Percentiles rank a stretch among this genome's conserved stretches.
phyloP scores from a whole-genome alignment of 2,797 vertebrate species.

The Siniperca scherzeri region DNA sequence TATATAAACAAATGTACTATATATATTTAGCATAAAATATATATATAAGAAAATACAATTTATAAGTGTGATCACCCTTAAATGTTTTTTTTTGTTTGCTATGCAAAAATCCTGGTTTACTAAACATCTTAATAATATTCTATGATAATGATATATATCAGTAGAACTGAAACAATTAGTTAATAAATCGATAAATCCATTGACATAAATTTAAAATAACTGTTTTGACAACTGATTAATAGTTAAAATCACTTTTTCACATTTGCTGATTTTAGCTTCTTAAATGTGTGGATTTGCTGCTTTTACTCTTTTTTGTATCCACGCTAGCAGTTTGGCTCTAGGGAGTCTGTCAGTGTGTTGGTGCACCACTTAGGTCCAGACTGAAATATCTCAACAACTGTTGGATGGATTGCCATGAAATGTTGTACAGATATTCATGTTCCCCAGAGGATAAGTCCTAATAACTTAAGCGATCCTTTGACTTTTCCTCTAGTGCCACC shows the following conservation, averaged over 20 bases:
- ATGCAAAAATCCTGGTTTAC: not conserved
- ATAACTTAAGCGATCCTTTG: not conserved
- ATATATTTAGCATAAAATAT: no score
- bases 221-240: not conserved
- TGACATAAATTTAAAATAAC: not conserved
- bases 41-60: no score
- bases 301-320: not conserved
- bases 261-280: conserved; percentile 1
- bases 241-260: not conserved
- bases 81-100: not conserved
- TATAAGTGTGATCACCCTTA: not conserved
- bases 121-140: not conserved
- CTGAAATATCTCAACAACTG: not conserved
- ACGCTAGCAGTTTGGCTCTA: not conserved
- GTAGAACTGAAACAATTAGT: not conserved
- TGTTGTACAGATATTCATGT: not conserved
- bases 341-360: no score
- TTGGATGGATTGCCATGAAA: not conserved
- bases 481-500: not conserved
- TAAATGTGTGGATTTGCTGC: not conserved
- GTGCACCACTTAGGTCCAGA: no score
- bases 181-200: no score
- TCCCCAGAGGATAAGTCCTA: not conserved
- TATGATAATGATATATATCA: not conserved
- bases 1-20: not conserved